Evolutionary conservation across 2,113 vertebrate genomes (phyloP).

Genomic region (Lagenorhynchus albirostris): DNA sequence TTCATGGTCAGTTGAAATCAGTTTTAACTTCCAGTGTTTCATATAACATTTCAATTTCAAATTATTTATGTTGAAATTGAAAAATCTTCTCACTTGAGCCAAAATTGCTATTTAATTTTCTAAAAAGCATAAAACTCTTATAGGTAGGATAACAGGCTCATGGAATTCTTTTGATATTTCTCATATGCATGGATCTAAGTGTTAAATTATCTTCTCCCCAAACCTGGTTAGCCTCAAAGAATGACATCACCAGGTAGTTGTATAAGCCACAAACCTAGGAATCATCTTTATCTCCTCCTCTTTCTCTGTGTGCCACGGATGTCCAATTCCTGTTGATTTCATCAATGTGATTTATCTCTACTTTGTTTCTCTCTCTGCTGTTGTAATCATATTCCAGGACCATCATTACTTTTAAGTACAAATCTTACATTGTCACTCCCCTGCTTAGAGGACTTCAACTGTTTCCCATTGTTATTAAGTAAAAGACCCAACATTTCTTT

Average conservation of each 20-base stretch:
- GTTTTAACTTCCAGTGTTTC: not conserved
- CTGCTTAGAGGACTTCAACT: not conserved
- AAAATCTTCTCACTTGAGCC: not conserved
- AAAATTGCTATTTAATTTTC: not conserved
- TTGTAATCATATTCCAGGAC: not conserved
- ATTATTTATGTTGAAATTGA: not conserved
- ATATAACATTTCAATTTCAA: not conserved
- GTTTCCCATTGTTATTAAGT: not conserved
- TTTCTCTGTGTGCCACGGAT: not conserved
- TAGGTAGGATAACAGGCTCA: not conserved
- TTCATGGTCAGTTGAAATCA: not conserved
- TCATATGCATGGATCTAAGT: not conserved
- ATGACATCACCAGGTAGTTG: not conserved
- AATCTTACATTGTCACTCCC: not conserved
- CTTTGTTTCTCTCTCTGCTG: not conserved
- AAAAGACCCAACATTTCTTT: not conserved
- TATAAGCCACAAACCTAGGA: not conserved
- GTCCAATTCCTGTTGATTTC: slow-evolving; percentile 3
- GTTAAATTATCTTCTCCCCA: not conserved
- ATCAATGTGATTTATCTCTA: slow-evolving; percentile 10
- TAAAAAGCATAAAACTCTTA: not conserved
- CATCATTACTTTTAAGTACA: slow-evolving; percentile 7
- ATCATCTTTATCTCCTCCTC: not conserved
- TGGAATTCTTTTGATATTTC: not conserved
- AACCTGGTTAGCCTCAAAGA: not conserved